Conservation (phyloP, 2,113 vertebrate genomes). For the Aegithalos caudatus region DNA sequence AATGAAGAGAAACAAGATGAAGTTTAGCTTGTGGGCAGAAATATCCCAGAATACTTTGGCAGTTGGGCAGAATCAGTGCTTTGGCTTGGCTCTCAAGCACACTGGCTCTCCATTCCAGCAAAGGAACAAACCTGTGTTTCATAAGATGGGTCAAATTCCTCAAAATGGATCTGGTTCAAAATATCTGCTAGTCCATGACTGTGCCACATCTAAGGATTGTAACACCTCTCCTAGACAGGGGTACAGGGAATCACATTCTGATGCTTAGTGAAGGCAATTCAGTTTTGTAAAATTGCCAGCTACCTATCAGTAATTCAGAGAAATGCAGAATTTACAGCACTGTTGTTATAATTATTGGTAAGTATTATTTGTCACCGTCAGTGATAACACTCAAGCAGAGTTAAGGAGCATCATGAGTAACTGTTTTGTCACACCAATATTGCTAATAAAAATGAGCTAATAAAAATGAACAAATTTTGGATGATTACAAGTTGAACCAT, state of each 20-base stretch:
- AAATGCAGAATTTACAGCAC: background rate
- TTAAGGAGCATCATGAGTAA: background rate
- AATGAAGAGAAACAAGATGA: constrained; percentile 38
- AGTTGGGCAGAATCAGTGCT: constrained; percentile 21
- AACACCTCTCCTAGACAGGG: background rate
- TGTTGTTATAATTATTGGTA: background rate
- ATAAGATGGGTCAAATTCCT: background rate
- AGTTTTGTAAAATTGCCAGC: background rate
- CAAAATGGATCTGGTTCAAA: background rate
- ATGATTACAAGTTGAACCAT: background rate
- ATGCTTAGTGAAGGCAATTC: background rate
- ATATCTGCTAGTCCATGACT: background rate
- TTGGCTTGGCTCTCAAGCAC: constrained; percentile 39
- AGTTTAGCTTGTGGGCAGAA: constrained; percentile 65
- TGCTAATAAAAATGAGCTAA: background rate
- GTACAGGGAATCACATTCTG: background rate
- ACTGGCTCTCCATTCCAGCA: background rate
- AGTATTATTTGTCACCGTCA: background rate
- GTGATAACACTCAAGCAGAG: background rate
- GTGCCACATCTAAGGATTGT: background rate
- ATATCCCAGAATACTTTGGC: constrained; percentile 54
- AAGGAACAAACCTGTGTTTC: constrained; percentile 32
- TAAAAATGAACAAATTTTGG: background rate
- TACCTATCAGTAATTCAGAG: background rate
- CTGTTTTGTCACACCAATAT: background rate